Evolutionary conservation across 2,113 vertebrate genomes (phyloP).

Genomic region (Ceyx cyanopectus): DNA sequence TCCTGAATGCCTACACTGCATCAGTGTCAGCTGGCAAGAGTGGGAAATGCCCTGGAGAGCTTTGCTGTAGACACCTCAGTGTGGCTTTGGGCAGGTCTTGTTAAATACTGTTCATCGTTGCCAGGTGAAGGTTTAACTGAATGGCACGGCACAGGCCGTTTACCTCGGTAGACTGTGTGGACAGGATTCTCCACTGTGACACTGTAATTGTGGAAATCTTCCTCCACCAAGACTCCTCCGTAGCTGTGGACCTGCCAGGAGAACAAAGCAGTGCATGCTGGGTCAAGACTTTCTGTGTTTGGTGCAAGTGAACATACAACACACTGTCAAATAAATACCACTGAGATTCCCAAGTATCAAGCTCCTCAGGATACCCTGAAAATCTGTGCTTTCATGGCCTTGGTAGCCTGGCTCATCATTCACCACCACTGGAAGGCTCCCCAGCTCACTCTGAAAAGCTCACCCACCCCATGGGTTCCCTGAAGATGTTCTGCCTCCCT

Average conservation of each 20-base stretch:
- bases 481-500: not conserved
- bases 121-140: not conserved
- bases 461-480: not conserved
- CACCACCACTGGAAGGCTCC: not conserved
- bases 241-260: conserved; percentile 79
- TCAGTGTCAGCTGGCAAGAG: not conserved
- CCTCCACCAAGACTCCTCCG: conserved; percentile 88
- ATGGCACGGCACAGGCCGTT: not conserved
- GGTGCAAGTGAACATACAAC: not conserved
- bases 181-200: conserved; percentile 84
- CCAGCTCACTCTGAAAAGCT: not conserved
- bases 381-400: not conserved
- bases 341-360: not conserved
- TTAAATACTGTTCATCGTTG: not conserved
- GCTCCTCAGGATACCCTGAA: not conserved
- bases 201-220: conserved; percentile 94
- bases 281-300: not conserved
- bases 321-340: not conserved
- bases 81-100: not conserved
- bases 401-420: not conserved
- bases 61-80: not conserved
- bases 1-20: not conserved
- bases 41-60: not conserved
- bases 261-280: not conserved
- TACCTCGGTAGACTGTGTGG: conserved; percentile 90